phyloP scores from a whole-genome alignment of 2,797 vertebrate species.

The Astyanax mexicanus region DNA sequence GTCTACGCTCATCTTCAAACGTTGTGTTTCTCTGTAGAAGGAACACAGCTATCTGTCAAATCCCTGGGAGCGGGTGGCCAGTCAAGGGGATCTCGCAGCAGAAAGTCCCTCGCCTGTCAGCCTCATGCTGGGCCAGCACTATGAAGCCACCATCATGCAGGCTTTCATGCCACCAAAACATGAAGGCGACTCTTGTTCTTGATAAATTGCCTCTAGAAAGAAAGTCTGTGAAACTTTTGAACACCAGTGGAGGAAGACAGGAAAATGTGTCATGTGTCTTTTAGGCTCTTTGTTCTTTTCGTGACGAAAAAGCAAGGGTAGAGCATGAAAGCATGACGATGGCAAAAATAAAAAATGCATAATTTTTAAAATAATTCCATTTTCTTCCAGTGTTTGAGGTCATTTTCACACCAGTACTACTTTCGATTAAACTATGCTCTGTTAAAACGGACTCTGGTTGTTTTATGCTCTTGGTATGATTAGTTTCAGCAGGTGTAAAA shows the following conservation, averaged over 20 bases:
- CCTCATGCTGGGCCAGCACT: conserved; percentile 62
- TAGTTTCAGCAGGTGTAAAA: too few species aligned
- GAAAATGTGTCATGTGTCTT: not conserved
- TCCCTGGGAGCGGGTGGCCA: conserved; percentile 58
- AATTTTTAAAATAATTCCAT: too few species aligned
- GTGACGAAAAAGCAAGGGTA: not conserved
- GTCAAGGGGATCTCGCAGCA: conserved; percentile 65
- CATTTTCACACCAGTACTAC: too few species aligned
- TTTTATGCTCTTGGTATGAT: too few species aligned
- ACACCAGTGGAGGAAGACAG: conserved; percentile 1
- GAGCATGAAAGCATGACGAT: too few species aligned
- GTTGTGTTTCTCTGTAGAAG: conserved; percentile 48
- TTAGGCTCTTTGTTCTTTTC: not conserved
- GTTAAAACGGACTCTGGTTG: too few species aligned
- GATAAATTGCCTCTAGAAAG: conserved; percentile 58
- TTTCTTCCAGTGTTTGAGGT: too few species aligned
- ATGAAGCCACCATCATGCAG: conserved; percentile 53
- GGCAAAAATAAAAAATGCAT: too few species aligned
- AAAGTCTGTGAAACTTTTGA: conserved; percentile 20
- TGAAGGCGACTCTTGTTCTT: conserved; percentile 63
- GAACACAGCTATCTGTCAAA: conserved; percentile 62
- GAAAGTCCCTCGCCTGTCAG: conserved; percentile 61
- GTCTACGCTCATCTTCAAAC: conserved; percentile 27
- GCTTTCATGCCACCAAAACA: conserved; percentile 56
- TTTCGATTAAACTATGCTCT: too few species aligned